Percentiles rank a stretch among this genome's conserved stretches.
These are phyloP conservation scores for Mylabris sibirica DNA, from an alignment of 2,888 invertebrate species.

Conservation along the genomic window DNA sequence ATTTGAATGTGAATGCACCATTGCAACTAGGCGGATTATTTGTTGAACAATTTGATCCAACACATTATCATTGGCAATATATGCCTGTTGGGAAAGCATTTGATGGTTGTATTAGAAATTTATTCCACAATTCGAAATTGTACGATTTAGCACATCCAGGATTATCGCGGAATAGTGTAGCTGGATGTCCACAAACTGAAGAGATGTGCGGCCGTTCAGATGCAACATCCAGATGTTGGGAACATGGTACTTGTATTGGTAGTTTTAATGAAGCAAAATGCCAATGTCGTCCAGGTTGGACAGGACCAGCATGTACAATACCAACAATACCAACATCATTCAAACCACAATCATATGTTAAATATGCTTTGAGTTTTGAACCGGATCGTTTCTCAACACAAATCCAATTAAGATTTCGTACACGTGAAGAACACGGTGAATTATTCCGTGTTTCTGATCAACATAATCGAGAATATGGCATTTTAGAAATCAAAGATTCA, in stretches of 20 bases:
- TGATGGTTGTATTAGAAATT: constrained; percentile 94
- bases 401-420: constrained; percentile 92
- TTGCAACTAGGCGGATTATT: constrained; percentile 94
- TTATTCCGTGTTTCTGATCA: constrained; percentile 93
- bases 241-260: constrained; percentile 94
- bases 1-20: constrained; percentile 93
- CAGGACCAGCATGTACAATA: constrained; percentile 86
- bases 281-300: constrained; percentile 95
- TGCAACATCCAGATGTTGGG: constrained; percentile 86
- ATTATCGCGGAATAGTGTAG: constrained; percentile 81
- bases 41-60: constrained; percentile 88
- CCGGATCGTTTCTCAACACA: constrained; percentile 92
- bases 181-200: constrained; percentile 94
- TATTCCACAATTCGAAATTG: constrained; percentile 93
- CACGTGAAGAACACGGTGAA: constrained; percentile 91
- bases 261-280: constrained; percentile 89
- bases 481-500: constrained; percentile 89
- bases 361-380: constrained; percentile 93
- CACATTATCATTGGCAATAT: constrained; percentile 89
- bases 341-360: constrained; percentile 94
- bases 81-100: constrained; percentile 91
- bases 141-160: constrained; percentile 96
- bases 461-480: constrained; percentile 92
- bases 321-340: constrained; percentile 92
- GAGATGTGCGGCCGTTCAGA: constrained; percentile 90